These are phyloP conservation scores for Falco columbarius DNA, from an alignment of 2,797 vertebrate genomes.

Conservation along the genomic window DNA sequence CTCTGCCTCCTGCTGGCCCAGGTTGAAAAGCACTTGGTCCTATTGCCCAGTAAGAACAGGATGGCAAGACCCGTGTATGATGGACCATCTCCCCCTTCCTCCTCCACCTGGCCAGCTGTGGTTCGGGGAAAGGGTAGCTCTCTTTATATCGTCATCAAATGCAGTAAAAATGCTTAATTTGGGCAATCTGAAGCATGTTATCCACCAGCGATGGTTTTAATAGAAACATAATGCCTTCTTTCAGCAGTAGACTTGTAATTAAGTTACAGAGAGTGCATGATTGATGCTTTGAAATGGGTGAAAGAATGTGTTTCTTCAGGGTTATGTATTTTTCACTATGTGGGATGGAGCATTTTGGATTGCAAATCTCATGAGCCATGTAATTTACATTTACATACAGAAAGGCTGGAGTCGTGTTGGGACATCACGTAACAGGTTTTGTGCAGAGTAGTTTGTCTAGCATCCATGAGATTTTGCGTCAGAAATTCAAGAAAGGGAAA, in stretches of 20 bases:
- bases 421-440: not conserved
- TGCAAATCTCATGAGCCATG: not conserved
- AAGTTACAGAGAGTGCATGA: not conserved
- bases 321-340: not conserved
- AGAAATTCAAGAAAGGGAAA: not conserved
- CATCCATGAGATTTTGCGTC: not conserved
- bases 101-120: not conserved
- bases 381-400: not conserved
- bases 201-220: not conserved
- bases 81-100: not conserved
- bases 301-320: conserved; percentile 59
- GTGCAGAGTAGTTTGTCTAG: not conserved
- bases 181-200: not conserved
- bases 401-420: not conserved
- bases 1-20: not conserved
- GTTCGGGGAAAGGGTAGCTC: not conserved
- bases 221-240: conserved; percentile 27
- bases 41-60: not conserved
- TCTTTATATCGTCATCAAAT: not conserved
- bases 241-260: conserved; percentile 40
- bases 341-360: conserved; percentile 34
- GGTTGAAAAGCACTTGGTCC: not conserved
- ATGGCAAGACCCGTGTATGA: not conserved
- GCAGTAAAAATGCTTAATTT: not conserved
- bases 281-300: conserved; percentile 19